phyloP scores from a whole-genome alignment of 2,113 vertebrate genomes.

The Dipodomys ordii region DNA sequence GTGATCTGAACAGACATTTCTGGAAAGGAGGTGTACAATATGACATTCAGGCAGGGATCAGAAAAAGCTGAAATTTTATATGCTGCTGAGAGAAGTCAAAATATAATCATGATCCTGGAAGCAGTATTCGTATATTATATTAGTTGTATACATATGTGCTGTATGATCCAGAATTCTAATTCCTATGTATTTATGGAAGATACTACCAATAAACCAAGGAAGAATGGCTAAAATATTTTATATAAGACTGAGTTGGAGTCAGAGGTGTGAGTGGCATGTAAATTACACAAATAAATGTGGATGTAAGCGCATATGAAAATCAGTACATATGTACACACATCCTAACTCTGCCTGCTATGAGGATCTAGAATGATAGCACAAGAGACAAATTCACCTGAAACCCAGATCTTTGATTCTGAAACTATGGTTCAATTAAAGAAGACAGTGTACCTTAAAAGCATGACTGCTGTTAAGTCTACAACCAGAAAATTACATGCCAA shows the following conservation, averaged over 20 bases:
- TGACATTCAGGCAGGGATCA: too few species aligned
- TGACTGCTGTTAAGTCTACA: too few species aligned
- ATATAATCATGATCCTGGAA: not conserved
- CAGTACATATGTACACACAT: not conserved
- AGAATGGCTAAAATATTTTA: not conserved
- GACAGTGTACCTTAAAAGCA: not conserved
- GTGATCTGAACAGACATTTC: too few species aligned
- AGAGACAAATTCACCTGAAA: not conserved
- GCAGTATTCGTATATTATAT: not conserved
- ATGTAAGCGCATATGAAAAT: not conserved
- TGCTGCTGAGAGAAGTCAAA: not conserved
- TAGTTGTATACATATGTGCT: not conserved
- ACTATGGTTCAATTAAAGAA: not conserved
- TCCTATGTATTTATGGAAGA: not conserved
- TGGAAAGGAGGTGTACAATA: not conserved
- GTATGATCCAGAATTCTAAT: not conserved
- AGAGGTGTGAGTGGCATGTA: not conserved
- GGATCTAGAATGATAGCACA: not conserved
- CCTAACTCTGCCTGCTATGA: not conserved
- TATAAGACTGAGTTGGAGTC: not conserved
- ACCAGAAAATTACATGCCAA: not conserved
- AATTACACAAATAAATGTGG: not conserved
- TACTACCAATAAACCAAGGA: not conserved
- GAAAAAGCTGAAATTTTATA: not conserved
- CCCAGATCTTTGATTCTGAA: not conserved